Evolutionary conservation across 2,113 vertebrate genomes (phyloP), one percentile per base, ranked within the genome.

Genomic region (Elephas maximus): DNA sequence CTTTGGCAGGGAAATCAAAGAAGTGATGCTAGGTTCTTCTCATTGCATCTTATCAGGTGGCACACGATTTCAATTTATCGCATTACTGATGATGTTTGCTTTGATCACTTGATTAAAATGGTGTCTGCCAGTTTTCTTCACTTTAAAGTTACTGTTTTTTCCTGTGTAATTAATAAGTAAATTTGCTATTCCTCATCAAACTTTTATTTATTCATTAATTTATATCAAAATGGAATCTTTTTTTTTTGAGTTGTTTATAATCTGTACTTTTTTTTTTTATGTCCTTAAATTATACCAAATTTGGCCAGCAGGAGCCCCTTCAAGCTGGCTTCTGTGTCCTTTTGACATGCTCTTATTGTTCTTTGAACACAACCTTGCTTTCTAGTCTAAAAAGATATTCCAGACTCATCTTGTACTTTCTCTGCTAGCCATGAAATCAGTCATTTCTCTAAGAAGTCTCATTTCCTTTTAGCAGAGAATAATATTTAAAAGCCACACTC

Each of bases 81-180:
- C 1, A 0, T 88, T 94, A 79, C 69, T 71, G 63, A 37, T 73
- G 92, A 79, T 65, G 82, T 48, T 91, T 79, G 23, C 82, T 97
- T 94, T 97, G 88, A 83, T 96, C 30, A 6, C 76, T 51, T 87
- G 91, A 91, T 96, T 93, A 79, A 96, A 96, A 86, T 69, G 11
- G 8, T 74, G n/a, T 89, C 88, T 37, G 78, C 63, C 77, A 48
- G 65, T 91, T 88, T 88, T 48, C 87, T 65, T 88, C 85, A 76
- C 79, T 84, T 95, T 82, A 76, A 92, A 60, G 21, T 65, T 74
- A 79, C 45, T 82, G 89, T 94, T 67, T 57, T 79, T 57, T 44
- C 74, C 28, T 60, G 44, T 93, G 89, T 77, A 91, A 93, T 88
- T 95, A 95, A 93, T 67, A 91, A 93, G 73, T 67, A 86, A 63